Evolutionary conservation across 2,888 invertebrate species (phyloP).

Genomic region (Argyra leucocephala): DNA sequence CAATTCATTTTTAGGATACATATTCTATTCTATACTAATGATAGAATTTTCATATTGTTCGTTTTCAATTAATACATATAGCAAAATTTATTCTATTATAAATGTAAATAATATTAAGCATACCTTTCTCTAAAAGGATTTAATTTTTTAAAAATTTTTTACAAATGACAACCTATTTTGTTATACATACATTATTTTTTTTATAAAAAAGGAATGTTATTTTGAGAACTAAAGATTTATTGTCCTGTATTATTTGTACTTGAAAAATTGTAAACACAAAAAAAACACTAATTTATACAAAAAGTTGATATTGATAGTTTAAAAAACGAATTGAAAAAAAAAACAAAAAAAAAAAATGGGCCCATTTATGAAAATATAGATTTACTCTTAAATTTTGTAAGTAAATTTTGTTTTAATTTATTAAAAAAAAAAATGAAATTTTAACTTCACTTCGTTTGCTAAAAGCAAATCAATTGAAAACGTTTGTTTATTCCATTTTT

Average conservation of each 20-base stretch:
- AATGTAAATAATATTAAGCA: no score
- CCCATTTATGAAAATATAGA: not conserved
- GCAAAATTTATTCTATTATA: no score
- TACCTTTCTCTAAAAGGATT: no score
- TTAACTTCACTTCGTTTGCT: no score
- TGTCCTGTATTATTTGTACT: conserved; percentile 3
- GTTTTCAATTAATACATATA: no score
- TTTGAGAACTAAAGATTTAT: not conserved
- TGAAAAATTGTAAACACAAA: not conserved
- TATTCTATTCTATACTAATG: no score
- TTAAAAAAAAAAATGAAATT: no score
- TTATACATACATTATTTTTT: not conserved
- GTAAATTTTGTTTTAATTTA: not conserved
- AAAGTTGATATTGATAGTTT: conserved; percentile 6
- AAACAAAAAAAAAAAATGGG: not conserved
- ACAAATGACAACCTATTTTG: not conserved
- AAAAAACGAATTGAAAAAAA: not conserved
- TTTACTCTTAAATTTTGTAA: conserved; percentile 1
- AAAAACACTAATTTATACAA: not conserved
- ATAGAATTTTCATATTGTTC: no score
- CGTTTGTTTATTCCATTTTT: no score
- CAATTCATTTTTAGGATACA: no score
- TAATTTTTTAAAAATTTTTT: no score
- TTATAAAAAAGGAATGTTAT: not conserved
- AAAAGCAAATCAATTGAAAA: no score